These are phyloP conservation scores for Philereme transversata DNA, from an alignment of 2,888 invertebrate genomes.

Conservation along the genomic window DNA sequence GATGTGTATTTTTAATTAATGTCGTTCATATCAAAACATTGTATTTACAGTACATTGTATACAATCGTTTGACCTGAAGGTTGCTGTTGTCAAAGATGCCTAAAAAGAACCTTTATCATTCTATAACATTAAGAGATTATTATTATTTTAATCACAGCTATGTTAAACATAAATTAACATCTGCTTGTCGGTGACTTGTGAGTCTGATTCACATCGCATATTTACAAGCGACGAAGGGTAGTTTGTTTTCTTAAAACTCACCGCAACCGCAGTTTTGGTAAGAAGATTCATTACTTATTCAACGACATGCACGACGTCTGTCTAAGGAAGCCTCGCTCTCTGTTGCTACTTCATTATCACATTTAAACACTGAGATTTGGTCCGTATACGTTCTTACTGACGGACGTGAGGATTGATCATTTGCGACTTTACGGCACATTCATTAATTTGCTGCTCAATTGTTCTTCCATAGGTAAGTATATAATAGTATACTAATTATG, in stretches of 20 bases:
- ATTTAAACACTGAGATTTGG: conserved; percentile 63
- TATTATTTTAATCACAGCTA: background rate
- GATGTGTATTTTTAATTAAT: too few species aligned
- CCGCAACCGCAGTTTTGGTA: conserved; percentile 46
- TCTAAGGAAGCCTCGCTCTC: conserved; percentile 50
- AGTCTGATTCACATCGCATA: conserved; percentile 33
- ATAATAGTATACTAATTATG: too few species aligned
- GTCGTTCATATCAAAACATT: too few species aligned
- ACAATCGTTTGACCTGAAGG: too few species aligned
- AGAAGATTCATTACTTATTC: conserved; percentile 69
- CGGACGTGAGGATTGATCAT: conserved; percentile 17
- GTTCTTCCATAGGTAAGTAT: too few species aligned
- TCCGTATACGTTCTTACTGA: conserved; percentile 35
- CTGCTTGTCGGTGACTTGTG: conserved; percentile 14
- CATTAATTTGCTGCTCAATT: too few species aligned
- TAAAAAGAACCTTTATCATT: too few species aligned
- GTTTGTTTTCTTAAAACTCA: conserved; percentile 56
- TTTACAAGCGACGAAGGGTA: conserved; percentile 40
- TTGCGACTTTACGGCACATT: conserved; percentile 5
- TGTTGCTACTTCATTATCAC: conserved; percentile 67
- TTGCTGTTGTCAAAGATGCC: too few species aligned
- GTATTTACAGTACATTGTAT: too few species aligned
- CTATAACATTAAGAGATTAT: too few species aligned
- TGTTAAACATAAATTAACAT: conserved; percentile 2
- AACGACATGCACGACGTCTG: conserved; percentile 63